Evolutionary conservation across 2,797 vertebrate genomes (phyloP).

Genomic region (Acipenser oxyrinchus): DNA sequence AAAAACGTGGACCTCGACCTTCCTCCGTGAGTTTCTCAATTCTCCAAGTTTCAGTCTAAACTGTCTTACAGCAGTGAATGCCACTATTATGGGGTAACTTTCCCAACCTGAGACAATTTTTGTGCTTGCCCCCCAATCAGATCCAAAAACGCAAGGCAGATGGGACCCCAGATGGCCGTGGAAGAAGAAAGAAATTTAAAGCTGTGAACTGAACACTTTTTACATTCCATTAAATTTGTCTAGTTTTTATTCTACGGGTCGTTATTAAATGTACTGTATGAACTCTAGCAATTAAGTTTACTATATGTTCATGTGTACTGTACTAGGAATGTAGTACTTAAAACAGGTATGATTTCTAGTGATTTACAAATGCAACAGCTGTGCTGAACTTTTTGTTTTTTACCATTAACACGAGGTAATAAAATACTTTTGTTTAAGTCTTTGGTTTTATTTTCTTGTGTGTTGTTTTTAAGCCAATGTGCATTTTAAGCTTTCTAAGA

Average conservation of each 20-base stretch:
- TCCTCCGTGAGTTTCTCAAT: slow-evolving; percentile 61
- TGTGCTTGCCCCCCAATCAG: slow-evolving; percentile 37
- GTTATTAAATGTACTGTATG: slow-evolving; percentile 80
- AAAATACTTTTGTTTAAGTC: slow-evolving; percentile 76
- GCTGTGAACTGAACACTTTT: slow-evolving; percentile 64
- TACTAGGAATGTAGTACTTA: slow-evolving; percentile 70
- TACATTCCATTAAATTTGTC: slow-evolving; percentile 32
- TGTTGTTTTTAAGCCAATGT: too few relatives aligned
- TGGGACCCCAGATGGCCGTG: slow-evolving; percentile 81
- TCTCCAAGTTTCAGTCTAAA: too few relatives aligned
- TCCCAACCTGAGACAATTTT: too few relatives aligned
- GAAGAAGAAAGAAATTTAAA: slow-evolving; percentile 92
- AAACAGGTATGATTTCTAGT: slow-evolving; percentile 65
- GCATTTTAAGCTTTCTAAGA: too few relatives aligned
- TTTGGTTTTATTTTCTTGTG: slow-evolving; percentile 26
- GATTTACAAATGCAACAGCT: slow-evolving; percentile 73
- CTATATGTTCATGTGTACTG: slow-evolving; percentile 65
- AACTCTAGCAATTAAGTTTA: slow-evolving; percentile 68
- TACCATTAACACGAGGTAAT: slow-evolving; percentile 81
- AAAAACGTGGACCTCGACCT: slow-evolving; percentile 89
- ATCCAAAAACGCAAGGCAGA: slow-evolving; percentile 91
- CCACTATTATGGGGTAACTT: too few relatives aligned
- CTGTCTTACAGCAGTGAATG: too few relatives aligned
- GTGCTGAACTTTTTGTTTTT: slow-evolving; percentile 79
- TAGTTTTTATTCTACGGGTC: slow-evolving; percentile 78